phyloP scores from a whole-genome alignment of 2,113 vertebrate species.

The Lichenostomus cassidix region DNA sequence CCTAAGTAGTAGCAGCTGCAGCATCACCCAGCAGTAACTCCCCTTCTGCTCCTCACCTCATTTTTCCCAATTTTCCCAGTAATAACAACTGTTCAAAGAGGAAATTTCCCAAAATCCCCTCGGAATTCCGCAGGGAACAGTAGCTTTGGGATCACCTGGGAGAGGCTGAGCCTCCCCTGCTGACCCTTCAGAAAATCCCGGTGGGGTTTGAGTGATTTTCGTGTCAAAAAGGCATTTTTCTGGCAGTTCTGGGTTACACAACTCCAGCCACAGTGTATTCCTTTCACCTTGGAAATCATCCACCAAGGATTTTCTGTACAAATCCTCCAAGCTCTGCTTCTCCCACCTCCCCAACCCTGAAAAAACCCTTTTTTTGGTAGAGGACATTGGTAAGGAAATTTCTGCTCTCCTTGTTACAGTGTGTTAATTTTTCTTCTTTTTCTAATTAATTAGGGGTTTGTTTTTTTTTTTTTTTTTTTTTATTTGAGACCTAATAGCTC shows the following conservation, averaged over 20 bases:
- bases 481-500: not conserved
- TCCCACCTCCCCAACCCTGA: not conserved
- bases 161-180: not conserved
- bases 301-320: not conserved
- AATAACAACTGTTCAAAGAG: not conserved
- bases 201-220: not conserved
- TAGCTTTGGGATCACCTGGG: not conserved
- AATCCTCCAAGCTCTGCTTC: not conserved
- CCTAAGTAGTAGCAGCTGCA: conserved; percentile 7
- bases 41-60: not conserved
- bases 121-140: not conserved
- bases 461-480: no score
- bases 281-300: conserved; percentile 30
- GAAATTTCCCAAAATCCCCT: not conserved
- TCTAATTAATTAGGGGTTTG: not conserved
- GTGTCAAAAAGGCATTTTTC: not conserved
- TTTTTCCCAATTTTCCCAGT: not conserved
- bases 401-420: not conserved
- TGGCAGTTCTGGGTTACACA: not conserved
- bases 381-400: not conserved
- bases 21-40: not conserved
- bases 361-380: not conserved
- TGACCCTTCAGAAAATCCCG: not conserved
- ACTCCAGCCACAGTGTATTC: not conserved
- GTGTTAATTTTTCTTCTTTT: not conserved